Conservation (phyloP, 2,888 invertebrate genomes). For the Aphrophora alni region DNA sequence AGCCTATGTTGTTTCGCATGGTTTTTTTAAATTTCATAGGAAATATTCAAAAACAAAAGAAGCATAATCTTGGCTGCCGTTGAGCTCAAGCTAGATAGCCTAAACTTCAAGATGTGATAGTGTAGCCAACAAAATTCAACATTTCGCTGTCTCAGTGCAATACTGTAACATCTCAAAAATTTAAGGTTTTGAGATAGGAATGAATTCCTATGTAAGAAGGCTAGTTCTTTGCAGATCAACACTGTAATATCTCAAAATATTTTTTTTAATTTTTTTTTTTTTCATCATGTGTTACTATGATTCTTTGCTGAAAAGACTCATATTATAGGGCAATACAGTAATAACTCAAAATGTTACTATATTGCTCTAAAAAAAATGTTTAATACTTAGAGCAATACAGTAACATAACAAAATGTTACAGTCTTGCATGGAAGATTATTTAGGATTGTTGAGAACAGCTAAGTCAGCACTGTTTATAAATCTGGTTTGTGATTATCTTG, state of each 20-base stretch:
- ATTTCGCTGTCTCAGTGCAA: slow-evolving; percentile 25
- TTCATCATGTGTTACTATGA: neutral
- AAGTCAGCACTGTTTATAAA: too few species aligned
- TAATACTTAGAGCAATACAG: neutral
- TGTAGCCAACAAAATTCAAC: too few species aligned
- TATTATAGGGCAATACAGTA: neutral
- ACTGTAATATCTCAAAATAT: slow-evolving; percentile 29
- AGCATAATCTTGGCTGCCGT: too few species aligned
- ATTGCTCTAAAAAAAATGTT: too few species aligned
- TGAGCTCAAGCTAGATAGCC: too few species aligned
- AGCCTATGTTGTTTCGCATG: too few species aligned
- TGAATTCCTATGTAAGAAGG: slow-evolving; percentile 16
- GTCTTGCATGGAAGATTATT: too few species aligned
- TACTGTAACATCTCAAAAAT: slow-evolving; percentile 29
- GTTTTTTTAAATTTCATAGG: too few species aligned
- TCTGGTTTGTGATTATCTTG: too few species aligned
- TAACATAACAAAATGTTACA: neutral
- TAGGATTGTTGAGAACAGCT: too few species aligned
- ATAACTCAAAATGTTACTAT: neutral
- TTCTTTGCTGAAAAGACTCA: neutral
- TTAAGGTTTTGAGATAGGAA: slow-evolving; percentile 16
- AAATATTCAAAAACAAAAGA: too few species aligned
- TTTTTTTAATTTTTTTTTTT: neutral
- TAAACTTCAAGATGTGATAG: too few species aligned
- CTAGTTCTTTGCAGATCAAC: slow-evolving; percentile 19